Percentiles rank a stretch among this genome's conserved stretches.
phyloP scores from a whole-genome alignment of 2,888 invertebrate genomes.

The Troglohyphantes excavatus region DNA sequence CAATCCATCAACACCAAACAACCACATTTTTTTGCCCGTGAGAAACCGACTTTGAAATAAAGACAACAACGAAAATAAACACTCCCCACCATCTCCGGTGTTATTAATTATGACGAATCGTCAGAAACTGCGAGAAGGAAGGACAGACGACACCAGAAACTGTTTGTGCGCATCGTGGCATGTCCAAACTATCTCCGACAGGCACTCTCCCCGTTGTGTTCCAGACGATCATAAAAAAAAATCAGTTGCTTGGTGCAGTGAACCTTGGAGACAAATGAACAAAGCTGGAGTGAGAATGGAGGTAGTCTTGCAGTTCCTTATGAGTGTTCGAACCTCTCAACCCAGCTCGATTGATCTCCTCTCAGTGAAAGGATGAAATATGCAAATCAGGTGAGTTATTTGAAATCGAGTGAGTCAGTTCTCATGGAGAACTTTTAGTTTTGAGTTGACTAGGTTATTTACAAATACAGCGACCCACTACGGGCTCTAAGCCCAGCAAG shows the following conservation, averaged over 20 bases:
- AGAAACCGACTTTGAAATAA: constrained; percentile 5
- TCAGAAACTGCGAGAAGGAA: constrained; percentile 56
- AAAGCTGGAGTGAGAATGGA: constrained; percentile 8
- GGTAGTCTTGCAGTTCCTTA: neutral
- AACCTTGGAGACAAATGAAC: constrained; percentile 47
- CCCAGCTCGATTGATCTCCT: neutral
- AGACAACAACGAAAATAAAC: constrained; percentile 17
- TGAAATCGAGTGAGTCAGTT: too few relatives aligned
- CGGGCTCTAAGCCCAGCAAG: too few relatives aligned
- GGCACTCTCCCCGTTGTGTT: constrained; percentile 18
- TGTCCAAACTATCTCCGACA: constrained; percentile 46
- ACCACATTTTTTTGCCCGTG: neutral
- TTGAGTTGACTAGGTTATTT: too few relatives aligned
- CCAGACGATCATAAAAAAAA: constrained; percentile 11
- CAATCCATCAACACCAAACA: neutral
- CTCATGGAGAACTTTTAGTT: too few relatives aligned
- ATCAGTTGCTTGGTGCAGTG: constrained; percentile 20
- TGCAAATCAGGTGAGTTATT: constrained; percentile 41
- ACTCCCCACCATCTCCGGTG: neutral
- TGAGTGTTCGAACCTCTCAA: neutral
- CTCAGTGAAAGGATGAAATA: constrained; percentile 10
- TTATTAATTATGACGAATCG: constrained; percentile 34
- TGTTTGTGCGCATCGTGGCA: constrained; percentile 36
- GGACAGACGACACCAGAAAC: constrained; percentile 9
- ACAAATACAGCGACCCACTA: neutral